Conservation (phyloP, 2,888 invertebrate genomes). For the Linnaemya vulpina region DNA sequence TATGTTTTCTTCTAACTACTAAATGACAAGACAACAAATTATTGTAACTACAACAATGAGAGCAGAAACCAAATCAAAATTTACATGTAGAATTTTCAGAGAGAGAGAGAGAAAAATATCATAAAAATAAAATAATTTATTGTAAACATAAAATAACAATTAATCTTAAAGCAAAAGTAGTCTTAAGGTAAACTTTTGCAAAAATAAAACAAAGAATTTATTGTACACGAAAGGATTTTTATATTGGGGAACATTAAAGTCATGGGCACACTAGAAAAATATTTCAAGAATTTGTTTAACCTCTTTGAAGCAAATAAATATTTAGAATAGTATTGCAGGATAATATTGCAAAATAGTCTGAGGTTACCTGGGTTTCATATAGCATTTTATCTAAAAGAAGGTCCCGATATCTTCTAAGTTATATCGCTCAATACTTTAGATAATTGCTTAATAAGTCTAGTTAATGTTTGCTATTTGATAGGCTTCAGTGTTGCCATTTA, state of each 20-base stretch:
- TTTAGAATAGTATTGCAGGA: neutral
- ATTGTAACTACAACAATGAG: constrained; percentile 20
- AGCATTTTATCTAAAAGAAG: neutral
- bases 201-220: constrained; percentile 19
- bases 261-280: neutral
- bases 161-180: constrained; percentile 58
- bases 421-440: too few species aligned
- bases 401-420: too few species aligned
- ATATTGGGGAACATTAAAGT: neutral
- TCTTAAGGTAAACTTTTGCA: constrained; percentile 37
- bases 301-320: neutral
- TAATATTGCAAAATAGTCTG: neutral
- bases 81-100: constrained; percentile 39
- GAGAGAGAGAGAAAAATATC: neutral
- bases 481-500: too few species aligned
- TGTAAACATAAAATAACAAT: constrained; percentile 44
- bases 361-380: neutral
- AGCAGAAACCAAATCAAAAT: constrained; percentile 25
- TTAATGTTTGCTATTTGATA: too few species aligned
- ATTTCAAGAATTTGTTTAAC: neutral
- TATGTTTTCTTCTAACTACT: constrained; percentile 30
- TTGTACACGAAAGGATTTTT: constrained; percentile 50
- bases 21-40: constrained; percentile 47
- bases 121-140: neutral
- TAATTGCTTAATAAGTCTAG: neutral